Evolutionary conservation across 2,888 invertebrate species (phyloP), one percentile per base, ranked within the genome.

Genomic region (Isoperla grammatica): DNA sequence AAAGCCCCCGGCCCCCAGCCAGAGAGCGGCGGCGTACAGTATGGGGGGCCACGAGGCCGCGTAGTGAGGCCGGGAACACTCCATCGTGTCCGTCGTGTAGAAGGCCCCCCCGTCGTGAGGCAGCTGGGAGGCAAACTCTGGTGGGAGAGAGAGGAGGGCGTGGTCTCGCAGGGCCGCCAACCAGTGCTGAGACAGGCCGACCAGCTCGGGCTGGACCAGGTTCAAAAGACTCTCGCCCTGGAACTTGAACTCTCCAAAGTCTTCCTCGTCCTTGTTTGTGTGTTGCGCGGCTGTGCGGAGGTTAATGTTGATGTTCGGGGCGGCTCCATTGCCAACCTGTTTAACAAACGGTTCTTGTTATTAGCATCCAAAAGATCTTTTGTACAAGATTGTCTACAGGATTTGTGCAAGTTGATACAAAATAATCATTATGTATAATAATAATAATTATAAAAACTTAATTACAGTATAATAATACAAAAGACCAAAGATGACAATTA

Each of bases 81-180:
- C 96, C 69, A 94, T 92, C 0, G 96, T 95, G 71, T 98, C 97
- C 23, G 92, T 91, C 0, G 95, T 95, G 75, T 97, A 99, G 77
- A 99, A 99, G 13, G 98, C 93, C 3, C 98, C 98, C 55, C 97
- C 98, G 67, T 94, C 93, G 70, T 92, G 90, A 0, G 95, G 95
- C 60, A 99, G 78, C 73, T 98, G 97, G 62, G 92, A 94, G 1
- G 90, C 86, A 75, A 95, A 97, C 75, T 98, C 96, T 84, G 88
- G 81, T 0, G 97, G 97, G 65, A 98, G 79, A 60, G 95, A 89
- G 45, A 98, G 76, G 46, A 99, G 77, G 0, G 99, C 98, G 70
- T 98, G 93, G 75, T 99, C 99, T 72, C 88, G 87, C 67, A 99
- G 78, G 0, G 96, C 96, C 1, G 94, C 89, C 62, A 97, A 77